Evolutionary conservation across 2,888 invertebrate genomes (phyloP).

Genomic region (Corbicula japonica): DNA sequence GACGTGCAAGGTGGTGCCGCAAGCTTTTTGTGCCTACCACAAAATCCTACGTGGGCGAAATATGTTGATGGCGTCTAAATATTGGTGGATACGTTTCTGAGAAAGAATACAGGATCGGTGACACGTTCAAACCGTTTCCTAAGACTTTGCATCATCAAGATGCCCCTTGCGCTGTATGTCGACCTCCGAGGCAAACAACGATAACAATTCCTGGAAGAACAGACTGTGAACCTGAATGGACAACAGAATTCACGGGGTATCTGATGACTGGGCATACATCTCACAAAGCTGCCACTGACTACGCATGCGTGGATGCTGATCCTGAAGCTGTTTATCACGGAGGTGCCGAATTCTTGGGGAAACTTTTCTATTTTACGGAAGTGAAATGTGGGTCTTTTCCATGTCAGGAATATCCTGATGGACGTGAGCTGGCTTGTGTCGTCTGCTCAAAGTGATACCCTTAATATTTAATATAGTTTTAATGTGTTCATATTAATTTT

Average conservation of each 20-base stretch:
- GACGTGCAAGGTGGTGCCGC: slow-evolving; percentile 11
- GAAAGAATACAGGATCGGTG: slow-evolving; percentile 4
- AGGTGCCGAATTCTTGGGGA: slow-evolving; percentile 11
- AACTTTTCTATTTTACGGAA: slow-evolving; percentile 32
- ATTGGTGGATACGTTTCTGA: slow-evolving; percentile 22
- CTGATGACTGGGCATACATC: slow-evolving; percentile 22
- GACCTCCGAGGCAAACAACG: background rate
- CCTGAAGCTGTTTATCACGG: slow-evolving; percentile 36
- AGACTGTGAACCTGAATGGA: slow-evolving; percentile 38
- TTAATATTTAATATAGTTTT: background rate
- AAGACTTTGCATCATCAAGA: slow-evolving; percentile 18
- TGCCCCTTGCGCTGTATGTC: slow-evolving; percentile 37
- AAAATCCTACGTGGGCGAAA: slow-evolving; percentile 33
- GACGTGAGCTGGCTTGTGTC: slow-evolving; percentile 38
- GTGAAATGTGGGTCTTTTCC: slow-evolving; percentile 33
- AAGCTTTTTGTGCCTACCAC: slow-evolving; percentile 21
- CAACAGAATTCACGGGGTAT: slow-evolving; percentile 33
- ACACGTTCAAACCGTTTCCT: background rate
- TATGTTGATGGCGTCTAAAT: slow-evolving; percentile 22
- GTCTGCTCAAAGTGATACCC: slow-evolving; percentile 40
- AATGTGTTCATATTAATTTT: background rate
- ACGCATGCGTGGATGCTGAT: slow-evolving; percentile 28
- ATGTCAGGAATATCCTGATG: slow-evolving; percentile 38
- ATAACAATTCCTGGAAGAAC: slow-evolving; percentile 38
- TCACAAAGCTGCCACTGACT: slow-evolving; percentile 6